Evolutionary conservation across 2,113 vertebrate species (phyloP), one percentile per base, ranked within the genome.

Genomic region (Martes martes): DNA sequence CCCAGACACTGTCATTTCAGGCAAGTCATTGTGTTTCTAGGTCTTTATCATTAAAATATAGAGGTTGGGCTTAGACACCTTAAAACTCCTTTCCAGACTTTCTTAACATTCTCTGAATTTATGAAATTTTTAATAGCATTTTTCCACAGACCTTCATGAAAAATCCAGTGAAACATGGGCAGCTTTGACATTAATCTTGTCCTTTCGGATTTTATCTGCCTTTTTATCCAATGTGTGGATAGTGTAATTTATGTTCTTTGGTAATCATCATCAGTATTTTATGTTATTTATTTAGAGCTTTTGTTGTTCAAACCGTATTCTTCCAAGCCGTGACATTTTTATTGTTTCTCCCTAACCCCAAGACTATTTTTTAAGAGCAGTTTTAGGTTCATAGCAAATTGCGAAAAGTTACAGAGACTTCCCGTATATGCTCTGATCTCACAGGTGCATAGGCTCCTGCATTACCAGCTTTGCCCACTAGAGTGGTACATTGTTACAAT

Each of bases 11-110:
- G 15, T 73, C 24, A 52, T 85, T 84, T 67, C 33, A 79, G 42
- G 33, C 55, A 89, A 47, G 45, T 65, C 45, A 18, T 11, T 97
- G 91, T 6, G 61, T n/a, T 31, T 80, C 31, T 1, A 0, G 18
- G 39, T 74, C n/a, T 89, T 92, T 59, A 76, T 79, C 59, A 57
- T 52, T 79, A 55, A 93, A 89, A 69, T 85, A 7, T 92, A 23
- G 79, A 31, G 26, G 3, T 14, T 88, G 47, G 19, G 45, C 39
- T 59, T 31, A 91, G 94, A 89, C 11, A 82, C 79, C 3, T 61
- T 28, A 23, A 85, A 65, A 71, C 42, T 50, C 13, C 31, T 45
- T 69, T 79, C 11, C 11, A 47, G 52, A 55, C 7, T 31, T 81
- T 52, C 39, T 74, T 55, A 61, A 39, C 10, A 21, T 39, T 80